Conservation (phyloP, 2,113 vertebrate species). For the Colius striatus region DNA sequence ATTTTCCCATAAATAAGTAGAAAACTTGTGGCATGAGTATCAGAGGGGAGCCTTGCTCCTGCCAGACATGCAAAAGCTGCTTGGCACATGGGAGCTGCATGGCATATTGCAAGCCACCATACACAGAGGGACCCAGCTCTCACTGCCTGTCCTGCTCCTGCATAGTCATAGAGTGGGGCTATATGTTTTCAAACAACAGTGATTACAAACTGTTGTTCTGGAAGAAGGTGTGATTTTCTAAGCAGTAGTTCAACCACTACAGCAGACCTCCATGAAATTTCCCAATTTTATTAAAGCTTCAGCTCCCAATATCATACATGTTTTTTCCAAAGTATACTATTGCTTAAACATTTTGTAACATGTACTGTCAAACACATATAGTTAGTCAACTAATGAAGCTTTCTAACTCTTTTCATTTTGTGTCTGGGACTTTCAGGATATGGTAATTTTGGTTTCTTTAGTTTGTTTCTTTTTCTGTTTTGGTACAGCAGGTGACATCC, state of each 20-base stretch:
- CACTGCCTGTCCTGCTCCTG: fast-evolving
- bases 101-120: fast-evolving
- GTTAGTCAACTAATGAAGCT: neutral
- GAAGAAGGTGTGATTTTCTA: fast-evolving
- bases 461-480: neutral
- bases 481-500: neutral
- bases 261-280: neutral
- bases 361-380: neutral
- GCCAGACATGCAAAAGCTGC: fast-evolving
- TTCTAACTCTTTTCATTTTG: neutral
- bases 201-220: neutral
- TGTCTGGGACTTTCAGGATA: neutral
- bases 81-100: fast-evolving
- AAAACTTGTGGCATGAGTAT: neutral
- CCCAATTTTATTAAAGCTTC: neutral
- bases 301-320: neutral
- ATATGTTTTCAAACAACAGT: neutral
- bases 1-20: neutral
- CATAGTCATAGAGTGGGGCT: neutral
- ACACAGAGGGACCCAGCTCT: neutral
- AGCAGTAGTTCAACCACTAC: neutral
- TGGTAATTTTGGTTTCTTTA: neutral
- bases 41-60: neutral
- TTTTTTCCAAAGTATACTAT: neutral
- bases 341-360: neutral